A percentile compares a stretch with the other conserved stretches of the same genome.
These are phyloP conservation scores for Intellagama lesueurii DNA, from an alignment of 2,797 vertebrate genomes.

Conservation along the genomic window DNA sequence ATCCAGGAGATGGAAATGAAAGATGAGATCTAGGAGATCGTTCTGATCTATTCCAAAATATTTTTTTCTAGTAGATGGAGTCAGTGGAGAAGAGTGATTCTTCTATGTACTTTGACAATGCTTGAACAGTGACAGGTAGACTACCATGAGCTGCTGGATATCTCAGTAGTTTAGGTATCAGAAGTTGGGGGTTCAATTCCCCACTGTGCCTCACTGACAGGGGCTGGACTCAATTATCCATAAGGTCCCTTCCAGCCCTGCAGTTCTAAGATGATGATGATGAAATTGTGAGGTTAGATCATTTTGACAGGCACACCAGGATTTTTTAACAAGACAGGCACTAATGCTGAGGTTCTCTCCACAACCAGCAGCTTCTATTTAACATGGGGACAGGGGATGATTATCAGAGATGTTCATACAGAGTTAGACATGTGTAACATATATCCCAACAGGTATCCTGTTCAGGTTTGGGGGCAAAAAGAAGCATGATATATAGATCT, in stretches of 20 bases:
- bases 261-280: too few species aligned
- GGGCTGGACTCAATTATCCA: too few species aligned
- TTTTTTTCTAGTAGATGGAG: background rate
- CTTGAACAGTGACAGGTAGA: background rate
- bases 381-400: background rate
- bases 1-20: background rate
- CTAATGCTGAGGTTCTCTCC: background rate
- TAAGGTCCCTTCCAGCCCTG: too few species aligned
- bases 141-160: background rate
- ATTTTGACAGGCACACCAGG: background rate
- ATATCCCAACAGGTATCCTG: background rate
- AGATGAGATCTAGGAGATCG: background rate
- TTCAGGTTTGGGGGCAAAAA: background rate
- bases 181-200: too few species aligned
- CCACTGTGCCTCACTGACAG: too few species aligned
- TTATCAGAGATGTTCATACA: background rate
- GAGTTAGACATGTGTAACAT: background rate
- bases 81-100: background rate
- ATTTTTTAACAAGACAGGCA: background rate
- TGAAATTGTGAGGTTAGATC: background rate
- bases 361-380: background rate
- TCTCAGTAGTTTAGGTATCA: too few species aligned
- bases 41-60: background rate
- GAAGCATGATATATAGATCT: background rate
- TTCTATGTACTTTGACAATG: background rate